Conservation (phyloP, 64 coral and sea anemone species). For the Trachythela sp. region DNA sequence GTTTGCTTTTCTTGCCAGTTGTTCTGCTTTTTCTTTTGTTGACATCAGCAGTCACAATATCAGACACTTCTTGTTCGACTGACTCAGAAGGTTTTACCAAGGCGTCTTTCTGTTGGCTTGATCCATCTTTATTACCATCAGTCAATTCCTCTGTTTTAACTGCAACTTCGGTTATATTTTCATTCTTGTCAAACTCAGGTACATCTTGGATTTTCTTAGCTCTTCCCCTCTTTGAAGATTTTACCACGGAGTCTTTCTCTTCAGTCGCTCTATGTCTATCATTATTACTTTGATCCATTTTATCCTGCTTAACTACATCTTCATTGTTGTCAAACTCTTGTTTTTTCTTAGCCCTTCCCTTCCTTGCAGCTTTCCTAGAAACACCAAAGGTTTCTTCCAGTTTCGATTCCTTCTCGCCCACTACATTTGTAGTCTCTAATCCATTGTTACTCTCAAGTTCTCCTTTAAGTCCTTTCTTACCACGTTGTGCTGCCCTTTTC, state of each 20-base stretch:
- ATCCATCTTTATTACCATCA: background rate
- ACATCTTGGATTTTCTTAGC: background rate
- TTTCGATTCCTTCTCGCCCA: background rate
- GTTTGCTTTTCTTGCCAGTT: background rate
- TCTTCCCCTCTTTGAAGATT: background rate
- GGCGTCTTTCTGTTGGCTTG: background rate
- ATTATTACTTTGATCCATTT: background rate
- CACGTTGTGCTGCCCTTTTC: background rate
- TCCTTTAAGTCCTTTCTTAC: background rate
- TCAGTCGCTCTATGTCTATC: background rate
- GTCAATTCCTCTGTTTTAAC: no score
- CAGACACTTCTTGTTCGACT: background rate
- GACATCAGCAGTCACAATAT: background rate
- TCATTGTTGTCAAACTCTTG: background rate
- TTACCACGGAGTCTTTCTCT: background rate
- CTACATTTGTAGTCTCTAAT: background rate
- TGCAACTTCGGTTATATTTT: no score
- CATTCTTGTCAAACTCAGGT: no score
- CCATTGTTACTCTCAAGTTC: background rate
- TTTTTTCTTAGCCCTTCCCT: background rate
- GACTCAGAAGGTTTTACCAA: background rate
- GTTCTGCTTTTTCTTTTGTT: background rate
- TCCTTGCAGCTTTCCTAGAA: background rate
- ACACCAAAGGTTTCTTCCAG: no score
- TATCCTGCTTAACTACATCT: background rate